These are phyloP conservation scores for Gymnopithys bicolor DNA, from an alignment of 2,797 vertebrate genomes.

Conservation along the genomic window DNA sequence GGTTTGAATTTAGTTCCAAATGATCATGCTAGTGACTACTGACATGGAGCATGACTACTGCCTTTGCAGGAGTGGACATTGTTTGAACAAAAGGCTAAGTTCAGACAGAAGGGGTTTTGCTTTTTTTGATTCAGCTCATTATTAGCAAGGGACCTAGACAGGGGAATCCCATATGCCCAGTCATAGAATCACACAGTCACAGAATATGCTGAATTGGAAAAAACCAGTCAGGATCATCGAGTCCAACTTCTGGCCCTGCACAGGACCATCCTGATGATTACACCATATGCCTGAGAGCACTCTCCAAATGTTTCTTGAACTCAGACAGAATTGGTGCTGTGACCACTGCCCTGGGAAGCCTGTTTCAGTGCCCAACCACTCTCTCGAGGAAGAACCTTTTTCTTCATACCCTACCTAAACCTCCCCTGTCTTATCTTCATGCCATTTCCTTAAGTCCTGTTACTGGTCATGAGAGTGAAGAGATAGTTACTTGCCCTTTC, in stretches of 20 bases:
- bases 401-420: background rate
- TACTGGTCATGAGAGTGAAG: background rate
- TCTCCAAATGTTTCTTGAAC: background rate
- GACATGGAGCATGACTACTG: background rate
- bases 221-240: background rate
- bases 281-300: background rate
- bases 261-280: background rate
- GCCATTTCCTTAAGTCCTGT: background rate
- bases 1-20: constrained; percentile 18
- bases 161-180: background rate
- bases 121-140: background rate
- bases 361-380: too few species aligned
- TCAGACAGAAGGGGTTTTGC: background rate
- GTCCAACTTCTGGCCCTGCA: background rate
- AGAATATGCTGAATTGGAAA: background rate
- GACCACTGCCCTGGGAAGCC: background rate
- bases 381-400: background rate
- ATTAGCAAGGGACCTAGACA: background rate
- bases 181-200: background rate
- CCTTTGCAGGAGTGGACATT: background rate
- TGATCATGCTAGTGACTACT: background rate
- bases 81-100: background rate
- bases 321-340: background rate
- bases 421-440: background rate
- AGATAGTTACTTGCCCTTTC: background rate